Conservation (phyloP, 2,113 vertebrate genomes). For the Collichthys lucidus region DNA sequence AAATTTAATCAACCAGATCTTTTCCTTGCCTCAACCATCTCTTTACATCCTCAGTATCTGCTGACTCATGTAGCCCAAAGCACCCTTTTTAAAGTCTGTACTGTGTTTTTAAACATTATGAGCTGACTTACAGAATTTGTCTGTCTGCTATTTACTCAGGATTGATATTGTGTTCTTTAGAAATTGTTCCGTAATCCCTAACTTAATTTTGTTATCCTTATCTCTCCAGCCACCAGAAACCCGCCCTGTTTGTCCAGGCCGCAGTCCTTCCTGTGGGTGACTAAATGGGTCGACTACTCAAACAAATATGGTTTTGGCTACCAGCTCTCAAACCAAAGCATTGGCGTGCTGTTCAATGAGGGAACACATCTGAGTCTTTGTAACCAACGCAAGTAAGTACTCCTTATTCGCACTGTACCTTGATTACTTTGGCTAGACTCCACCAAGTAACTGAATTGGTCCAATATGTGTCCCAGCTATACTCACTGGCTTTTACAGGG, state of each 20-base stretch:
- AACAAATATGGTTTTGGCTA: slow-evolving; percentile 99
- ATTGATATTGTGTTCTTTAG: neutral
- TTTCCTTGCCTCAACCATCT: slow-evolving; percentile 8
- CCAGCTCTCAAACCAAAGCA: slow-evolving; percentile 94
- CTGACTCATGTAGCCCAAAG: slow-evolving; percentile 23
- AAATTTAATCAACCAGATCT: slow-evolving; percentile 26
- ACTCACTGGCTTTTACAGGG: neutral
- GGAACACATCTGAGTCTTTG: slow-evolving; percentile 95
- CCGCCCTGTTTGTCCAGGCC: slow-evolving; percentile 90
- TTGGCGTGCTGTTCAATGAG: slow-evolving; percentile 96
- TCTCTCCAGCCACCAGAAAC: slow-evolving; percentile 88
- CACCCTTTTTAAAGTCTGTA: neutral
- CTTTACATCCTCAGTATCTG: slow-evolving; percentile 30
- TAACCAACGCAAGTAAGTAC: slow-evolving; percentile 89
- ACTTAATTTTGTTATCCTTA: neutral
- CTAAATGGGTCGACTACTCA: slow-evolving; percentile 99
- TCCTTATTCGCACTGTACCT: neutral
- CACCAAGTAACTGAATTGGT: neutral
- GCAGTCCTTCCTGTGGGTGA: slow-evolving; percentile 95
- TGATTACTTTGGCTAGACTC: neutral
- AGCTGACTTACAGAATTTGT: neutral
- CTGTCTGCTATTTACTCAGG: neutral
- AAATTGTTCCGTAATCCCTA: neutral
- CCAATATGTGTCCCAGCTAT: neutral
- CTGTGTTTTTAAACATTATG: too few species aligned